Evolutionary conservation across 2,888 invertebrate species (phyloP).

Genomic region (Priocnemis perturbator): DNA sequence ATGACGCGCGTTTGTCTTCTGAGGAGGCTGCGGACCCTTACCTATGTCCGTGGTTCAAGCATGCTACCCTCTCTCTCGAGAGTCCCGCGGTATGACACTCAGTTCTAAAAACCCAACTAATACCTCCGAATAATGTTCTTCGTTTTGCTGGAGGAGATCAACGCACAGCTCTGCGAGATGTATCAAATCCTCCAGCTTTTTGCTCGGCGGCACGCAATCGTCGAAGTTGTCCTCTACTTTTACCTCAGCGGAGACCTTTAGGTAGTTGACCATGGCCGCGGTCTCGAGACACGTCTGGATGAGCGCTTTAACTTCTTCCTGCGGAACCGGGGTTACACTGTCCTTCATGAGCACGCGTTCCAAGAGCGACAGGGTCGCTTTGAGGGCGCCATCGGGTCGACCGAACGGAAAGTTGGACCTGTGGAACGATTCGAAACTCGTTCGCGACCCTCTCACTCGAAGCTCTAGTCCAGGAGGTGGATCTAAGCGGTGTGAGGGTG

Average conservation of each 20-base stretch:
- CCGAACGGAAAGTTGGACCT: slow-evolving; percentile 99
- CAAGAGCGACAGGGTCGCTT: slow-evolving; percentile 95
- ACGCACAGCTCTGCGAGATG: slow-evolving; percentile 98
- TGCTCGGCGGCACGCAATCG: slow-evolving; percentile 88
- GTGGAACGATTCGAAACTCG: not conserved
- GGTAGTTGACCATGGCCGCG: slow-evolving; percentile 98
- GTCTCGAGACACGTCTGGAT: slow-evolving; percentile 98
- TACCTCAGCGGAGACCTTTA: slow-evolving; percentile 95
- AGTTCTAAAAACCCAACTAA: slow-evolving; percentile 74
- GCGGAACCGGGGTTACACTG: slow-evolving; percentile 96
- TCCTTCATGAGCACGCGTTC: slow-evolving; percentile 99
- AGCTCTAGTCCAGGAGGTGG: too few relatives aligned
- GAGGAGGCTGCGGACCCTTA: slow-evolving; percentile 66
- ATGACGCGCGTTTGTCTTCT: slow-evolving; percentile 59
- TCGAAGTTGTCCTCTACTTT: slow-evolving; percentile 95
- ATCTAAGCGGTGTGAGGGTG: too few relatives aligned
- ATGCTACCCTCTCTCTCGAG: slow-evolving; percentile 64
- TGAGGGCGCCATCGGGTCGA: slow-evolving; percentile 97
- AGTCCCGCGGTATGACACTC: slow-evolving; percentile 65
- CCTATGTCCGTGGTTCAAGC: slow-evolving; percentile 58
- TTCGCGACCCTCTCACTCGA: too few relatives aligned
- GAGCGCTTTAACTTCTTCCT: slow-evolving; percentile 95
- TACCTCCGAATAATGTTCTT: slow-evolving; percentile 99
- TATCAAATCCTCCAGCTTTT: slow-evolving; percentile 96
- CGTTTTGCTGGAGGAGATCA: slow-evolving; percentile 98